These are phyloP conservation scores for Malurus splendens DNA, from an alignment of 2,797 vertebrate species.

Conservation along the genomic window DNA sequence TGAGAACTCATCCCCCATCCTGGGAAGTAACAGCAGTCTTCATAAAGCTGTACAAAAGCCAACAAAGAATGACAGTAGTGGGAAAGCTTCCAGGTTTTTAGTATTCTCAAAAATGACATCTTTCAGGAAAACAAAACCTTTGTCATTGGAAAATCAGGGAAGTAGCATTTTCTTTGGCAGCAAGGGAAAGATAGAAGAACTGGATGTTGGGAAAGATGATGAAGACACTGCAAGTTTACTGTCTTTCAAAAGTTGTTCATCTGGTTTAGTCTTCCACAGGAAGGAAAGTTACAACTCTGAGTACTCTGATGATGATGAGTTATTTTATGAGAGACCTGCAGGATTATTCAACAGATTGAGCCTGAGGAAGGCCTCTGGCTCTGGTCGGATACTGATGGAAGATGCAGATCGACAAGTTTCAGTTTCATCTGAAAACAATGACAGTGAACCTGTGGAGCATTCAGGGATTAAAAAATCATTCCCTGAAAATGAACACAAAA, in stretches of 20 bases:
- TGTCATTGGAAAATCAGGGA: slow-evolving; percentile 17
- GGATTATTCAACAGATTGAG: slow-evolving; percentile 52
- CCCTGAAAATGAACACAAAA: slow-evolving; percentile 63
- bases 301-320: slow-evolving; percentile 68
- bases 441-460: slow-evolving; percentile 22
- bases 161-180: slow-evolving; percentile 13
- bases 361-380: slow-evolving; percentile 53
- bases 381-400: slow-evolving; percentile 36
- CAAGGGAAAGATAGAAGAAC: slow-evolving; percentile 23
- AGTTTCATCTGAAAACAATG: not conserved
- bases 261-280: slow-evolving; percentile 4
- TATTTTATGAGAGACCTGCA: slow-evolving; percentile 58
- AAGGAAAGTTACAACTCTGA: slow-evolving; percentile 36
- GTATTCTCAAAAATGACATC: slow-evolving; percentile 79
- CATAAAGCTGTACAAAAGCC: slow-evolving; percentile 68
- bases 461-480: slow-evolving; percentile 23
- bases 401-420: not conserved
- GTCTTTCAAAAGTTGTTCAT: slow-evolving; percentile 32
- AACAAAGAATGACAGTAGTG: slow-evolving; percentile 31
- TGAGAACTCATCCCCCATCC: not conserved
- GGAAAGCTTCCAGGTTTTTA: slow-evolving; percentile 70
- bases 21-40: slow-evolving; percentile 43
- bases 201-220: slow-evolving; percentile 41
- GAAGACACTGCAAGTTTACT: slow-evolving; percentile 44
- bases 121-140: slow-evolving; percentile 62